phyloP scores from a whole-genome alignment of 2,113 vertebrate genomes.

The Crotophaga sulcirostris region DNA sequence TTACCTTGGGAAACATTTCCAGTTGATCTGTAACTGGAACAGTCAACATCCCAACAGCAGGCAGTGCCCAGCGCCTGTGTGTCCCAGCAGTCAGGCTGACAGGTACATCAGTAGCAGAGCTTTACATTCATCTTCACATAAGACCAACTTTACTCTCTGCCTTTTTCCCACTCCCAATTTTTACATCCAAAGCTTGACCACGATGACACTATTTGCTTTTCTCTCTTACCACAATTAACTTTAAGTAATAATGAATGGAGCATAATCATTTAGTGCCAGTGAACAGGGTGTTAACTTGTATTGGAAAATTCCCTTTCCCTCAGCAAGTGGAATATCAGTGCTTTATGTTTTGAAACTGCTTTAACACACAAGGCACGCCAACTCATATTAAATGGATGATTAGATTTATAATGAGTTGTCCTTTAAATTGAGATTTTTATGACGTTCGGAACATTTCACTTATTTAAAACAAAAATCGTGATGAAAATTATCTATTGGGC shows the following conservation, averaged over 20 bases:
- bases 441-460: not conserved
- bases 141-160: not conserved
- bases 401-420: not conserved
- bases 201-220: not conserved
- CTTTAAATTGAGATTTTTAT: not conserved
- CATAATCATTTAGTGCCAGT: not conserved
- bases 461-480: not conserved
- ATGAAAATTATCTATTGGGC: not conserved
- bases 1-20: not conserved
- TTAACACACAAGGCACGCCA: not conserved
- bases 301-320: not conserved
- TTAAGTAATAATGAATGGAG: not conserved
- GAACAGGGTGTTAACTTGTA: not conserved
- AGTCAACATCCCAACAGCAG: not conserved
- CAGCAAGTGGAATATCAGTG: not conserved
- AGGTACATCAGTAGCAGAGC: not conserved
- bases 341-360: not conserved
- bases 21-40: not conserved
- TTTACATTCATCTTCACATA: not conserved
- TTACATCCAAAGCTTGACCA: not conserved
- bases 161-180: not conserved
- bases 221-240: not conserved
- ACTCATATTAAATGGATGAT: not conserved
- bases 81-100: not conserved
- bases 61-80: fast-evolving